Conservation (phyloP, 2,113 vertebrate species). For the Epinephelus moara region DNA sequence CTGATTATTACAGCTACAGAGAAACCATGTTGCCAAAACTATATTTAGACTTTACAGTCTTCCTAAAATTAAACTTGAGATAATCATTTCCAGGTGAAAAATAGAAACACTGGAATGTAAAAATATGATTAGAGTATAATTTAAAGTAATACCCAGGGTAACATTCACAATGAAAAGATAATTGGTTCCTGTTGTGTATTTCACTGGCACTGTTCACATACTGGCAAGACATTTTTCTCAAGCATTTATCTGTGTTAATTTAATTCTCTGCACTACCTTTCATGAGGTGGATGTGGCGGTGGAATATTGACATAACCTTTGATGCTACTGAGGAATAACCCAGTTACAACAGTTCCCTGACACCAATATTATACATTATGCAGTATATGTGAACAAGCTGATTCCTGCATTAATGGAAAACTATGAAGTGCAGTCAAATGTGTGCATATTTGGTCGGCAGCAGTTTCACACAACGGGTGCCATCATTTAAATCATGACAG, state of each 20-base stretch:
- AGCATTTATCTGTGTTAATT: neutral
- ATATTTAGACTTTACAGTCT: too few species aligned
- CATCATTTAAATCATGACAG: neutral
- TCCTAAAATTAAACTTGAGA: neutral
- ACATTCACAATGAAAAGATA: slow-evolving; percentile 5
- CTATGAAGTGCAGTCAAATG: neutral
- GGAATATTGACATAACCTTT: neutral
- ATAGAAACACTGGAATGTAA: too few species aligned
- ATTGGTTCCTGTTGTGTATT: neutral
- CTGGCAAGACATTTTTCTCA: neutral
- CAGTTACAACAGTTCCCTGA: neutral
- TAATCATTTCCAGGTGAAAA: neutral
- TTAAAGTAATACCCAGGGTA: neutral
- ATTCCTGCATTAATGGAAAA: neutral
- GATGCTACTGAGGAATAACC: neutral
- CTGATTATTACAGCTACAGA: too few species aligned
- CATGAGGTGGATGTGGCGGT: neutral
- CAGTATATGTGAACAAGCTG: neutral
- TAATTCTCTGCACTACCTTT: neutral
- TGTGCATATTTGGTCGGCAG: neutral
- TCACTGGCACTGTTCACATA: neutral
- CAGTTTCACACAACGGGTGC: neutral
- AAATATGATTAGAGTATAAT: neutral
- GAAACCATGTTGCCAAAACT: too few species aligned
- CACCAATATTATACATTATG: neutral